Base-by-base conservation (phyloP, 2,113 vertebrate genomes). In the Elaphurus davidianus region DNA sequence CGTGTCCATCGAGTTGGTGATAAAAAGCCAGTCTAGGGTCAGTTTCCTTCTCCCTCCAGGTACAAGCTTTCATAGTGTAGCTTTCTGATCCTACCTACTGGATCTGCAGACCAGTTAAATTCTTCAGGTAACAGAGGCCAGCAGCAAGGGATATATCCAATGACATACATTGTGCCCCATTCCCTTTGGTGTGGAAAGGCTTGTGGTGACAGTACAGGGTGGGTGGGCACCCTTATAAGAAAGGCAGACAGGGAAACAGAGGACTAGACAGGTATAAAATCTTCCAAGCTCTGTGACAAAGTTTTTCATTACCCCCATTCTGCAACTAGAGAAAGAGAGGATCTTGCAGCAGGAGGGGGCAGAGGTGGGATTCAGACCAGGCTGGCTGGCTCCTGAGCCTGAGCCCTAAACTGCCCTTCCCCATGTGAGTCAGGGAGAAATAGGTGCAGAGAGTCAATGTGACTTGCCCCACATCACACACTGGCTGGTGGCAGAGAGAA, bases 121-220 rank as follows among this genome's bases (percentile, higher is more conserved):
- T 84, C 52, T 40, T 62, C 76, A 74, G 64, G 11, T 16, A 88
- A 74, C 36, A 87, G 81, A 84, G 21, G 7, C 10, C 43, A 33
- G 50, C 64, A 23, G 93, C 52, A 6, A 8, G n/a, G 82, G 33
- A 14, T 40, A 27, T 54, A 64, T 21, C 47, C 87, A 67, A 40
- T 0, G 9, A 23, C 12, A 7, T 21, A 55, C 2, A 5, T 14
- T 62, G 27, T 30, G 6, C 40, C 28, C 36, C 55, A 8, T 55
- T 78, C 36, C 64, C 62, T 25, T 62, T 12, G 19, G 47, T 54
- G 36, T 93, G 55, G 43, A 74, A 86, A 85, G 15, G 21, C 23
- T 25, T n/a, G 10, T 12, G 10, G 8, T 28, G 60, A 62, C 30
- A 60, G 23, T 33, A 12, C 0, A 64, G 40, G 40, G 13, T 15